Percentiles rank a stretch among this genome's conserved stretches.
phyloP scores from a whole-genome alignment of 2,113 vertebrate genomes.

The Datnioides undecimradiatus region DNA sequence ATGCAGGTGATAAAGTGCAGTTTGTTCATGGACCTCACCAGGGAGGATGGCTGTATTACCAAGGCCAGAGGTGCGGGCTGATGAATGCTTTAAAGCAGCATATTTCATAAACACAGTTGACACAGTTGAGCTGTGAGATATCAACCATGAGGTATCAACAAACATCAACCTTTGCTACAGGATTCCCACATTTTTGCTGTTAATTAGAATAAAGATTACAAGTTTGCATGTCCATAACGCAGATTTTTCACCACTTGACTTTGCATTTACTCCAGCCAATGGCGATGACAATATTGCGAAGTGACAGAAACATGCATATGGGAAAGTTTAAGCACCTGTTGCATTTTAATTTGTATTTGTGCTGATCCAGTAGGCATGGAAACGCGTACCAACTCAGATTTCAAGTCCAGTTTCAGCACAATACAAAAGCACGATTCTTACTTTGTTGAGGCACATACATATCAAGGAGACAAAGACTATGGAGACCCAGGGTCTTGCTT shows the following conservation, averaged over 20 bases:
- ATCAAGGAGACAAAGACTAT: background rate
- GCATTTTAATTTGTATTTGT: background rate
- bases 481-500: slow-evolving; percentile 6
- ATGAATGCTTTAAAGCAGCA: background rate
- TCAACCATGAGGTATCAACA: too few species aligned
- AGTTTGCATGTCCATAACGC: slow-evolving; percentile 3
- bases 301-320: background rate
- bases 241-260: background rate
- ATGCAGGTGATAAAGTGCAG: slow-evolving; percentile 46
- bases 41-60: slow-evolving; percentile 23
- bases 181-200: background rate
- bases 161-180: background rate
- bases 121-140: background rate
- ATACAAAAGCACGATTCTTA: background rate
- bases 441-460: background rate
- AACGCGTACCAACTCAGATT: background rate
- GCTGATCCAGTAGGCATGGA: background rate
- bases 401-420: background rate
- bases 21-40: slow-evolving; percentile 28
- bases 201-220: slow-evolving; percentile 15
- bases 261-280: background rate
- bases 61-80: slow-evolving; percentile 31
- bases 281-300: background rate
- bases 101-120: slow-evolving; percentile 12
- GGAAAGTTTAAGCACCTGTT: background rate